Evolutionary conservation across 1,140 invertebrate genomes (phyloP), one percentile per base, ranked within the genome.

Genomic region (Goniozus legneri): DNA sequence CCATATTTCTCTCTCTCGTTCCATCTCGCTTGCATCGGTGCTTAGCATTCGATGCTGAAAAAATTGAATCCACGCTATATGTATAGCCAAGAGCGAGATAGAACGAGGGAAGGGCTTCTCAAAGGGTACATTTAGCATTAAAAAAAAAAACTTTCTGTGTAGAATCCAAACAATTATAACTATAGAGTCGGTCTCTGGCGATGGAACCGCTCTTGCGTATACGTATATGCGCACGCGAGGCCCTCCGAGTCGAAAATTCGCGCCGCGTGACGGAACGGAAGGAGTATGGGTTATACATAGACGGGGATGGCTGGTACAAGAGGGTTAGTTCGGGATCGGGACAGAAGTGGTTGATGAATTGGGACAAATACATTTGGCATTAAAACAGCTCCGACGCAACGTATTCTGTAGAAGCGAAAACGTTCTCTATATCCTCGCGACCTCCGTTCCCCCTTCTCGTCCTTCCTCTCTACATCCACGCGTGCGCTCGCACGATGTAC

Each of bases 71-170:
- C n/a, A n/a, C n/a, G n/a, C n/a, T n/a, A n/a, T n/a, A n/a, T n/a
- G n/a, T n/a, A n/a, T n/a, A n/a, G n/a, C n/a, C n/a, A n/a, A n/a
- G n/a, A n/a, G n/a, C n/a, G n/a, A n/a, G n/a, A n/a, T n/a, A n/a
- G n/a, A n/a, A n/a, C n/a, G n/a, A n/a, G n/a, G n/a, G n/a, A n/a
- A n/a, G n/a, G n/a, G n/a, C n/a, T n/a, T n/a, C n/a, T n/a, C n/a
- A 65, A 67, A 64, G 60, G 56, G 55, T 63, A 54, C 63, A 60
- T 67, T 67, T 67, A 63, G 62, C 63, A 67, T 67, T 65, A 66
- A 67, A 65, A 67, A 65, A 67, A n/a, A n/a, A n/a, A n/a, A n/a
- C n/a, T n/a, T n/a, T n/a, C n/a, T n/a, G n/a, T n/a, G n/a, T n/a
- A n/a, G n/a, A n/a, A n/a, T n/a, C n/a, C n/a, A n/a, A n/a, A n/a